phyloP scores from a whole-genome alignment of 2,113 vertebrate species.

The Lipophrys pholis region DNA sequence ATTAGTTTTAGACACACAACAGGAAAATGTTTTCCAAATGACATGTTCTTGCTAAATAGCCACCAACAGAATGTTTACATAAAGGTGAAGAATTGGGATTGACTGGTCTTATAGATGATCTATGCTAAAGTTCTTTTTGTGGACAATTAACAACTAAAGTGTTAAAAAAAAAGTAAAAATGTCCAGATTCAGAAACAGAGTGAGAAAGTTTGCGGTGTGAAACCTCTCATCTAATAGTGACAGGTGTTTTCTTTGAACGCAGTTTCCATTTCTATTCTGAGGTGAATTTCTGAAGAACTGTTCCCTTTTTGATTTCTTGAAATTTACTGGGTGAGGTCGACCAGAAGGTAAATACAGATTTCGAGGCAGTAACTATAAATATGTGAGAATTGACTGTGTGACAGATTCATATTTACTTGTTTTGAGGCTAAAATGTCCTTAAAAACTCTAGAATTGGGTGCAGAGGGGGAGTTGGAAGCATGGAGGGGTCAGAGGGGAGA shows the following conservation, averaged over 20 bases:
- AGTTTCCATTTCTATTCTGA: slow-evolving; percentile 20
- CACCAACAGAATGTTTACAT: not conserved
- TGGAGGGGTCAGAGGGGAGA: slow-evolving; percentile 8
- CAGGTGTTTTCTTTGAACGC: slow-evolving; percentile 8
- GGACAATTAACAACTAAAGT: no score
- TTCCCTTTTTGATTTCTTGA: not conserved
- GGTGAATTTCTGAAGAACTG: not conserved
- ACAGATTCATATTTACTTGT: not conserved
- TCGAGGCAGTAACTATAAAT: no score
- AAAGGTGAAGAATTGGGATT: not conserved
- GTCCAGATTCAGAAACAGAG: not conserved
- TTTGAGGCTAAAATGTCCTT: not conserved
- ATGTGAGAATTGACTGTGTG: not conserved
- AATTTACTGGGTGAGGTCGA: no score
- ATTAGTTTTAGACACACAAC: no score
- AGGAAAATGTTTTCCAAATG: no score
- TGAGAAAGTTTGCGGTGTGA: not conserved
- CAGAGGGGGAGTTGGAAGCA: no score
- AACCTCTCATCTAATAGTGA: slow-evolving; percentile 13
- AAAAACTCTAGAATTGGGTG: no score
- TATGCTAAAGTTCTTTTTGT: no score
- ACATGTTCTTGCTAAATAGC: not conserved
- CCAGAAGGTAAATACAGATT: not conserved
- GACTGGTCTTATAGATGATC: not conserved
- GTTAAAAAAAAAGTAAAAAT: no score